Conservation (phyloP, 2,113 vertebrate genomes). For the Chionodraco myersi region DNA sequence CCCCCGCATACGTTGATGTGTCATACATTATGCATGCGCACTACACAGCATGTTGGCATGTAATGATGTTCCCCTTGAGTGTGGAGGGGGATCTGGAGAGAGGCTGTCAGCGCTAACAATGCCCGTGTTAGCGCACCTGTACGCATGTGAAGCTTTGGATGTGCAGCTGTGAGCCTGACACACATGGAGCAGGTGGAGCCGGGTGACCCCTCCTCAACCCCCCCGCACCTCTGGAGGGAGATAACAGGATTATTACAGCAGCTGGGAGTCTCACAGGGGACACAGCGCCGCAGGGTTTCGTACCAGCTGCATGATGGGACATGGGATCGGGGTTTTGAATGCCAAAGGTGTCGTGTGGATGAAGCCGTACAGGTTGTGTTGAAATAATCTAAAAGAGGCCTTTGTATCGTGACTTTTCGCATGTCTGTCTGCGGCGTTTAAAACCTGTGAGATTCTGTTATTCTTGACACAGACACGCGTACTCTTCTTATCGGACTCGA, state of each 20-base stretch:
- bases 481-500: no score
- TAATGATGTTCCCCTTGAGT: constrained; percentile 47
- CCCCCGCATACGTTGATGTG: constrained; percentile 40
- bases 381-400: no score
- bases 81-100: constrained; percentile 31
- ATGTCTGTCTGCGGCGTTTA: no score
- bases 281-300: constrained; percentile 14
- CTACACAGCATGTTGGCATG: constrained; percentile 46
- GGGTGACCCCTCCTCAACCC: neutral
- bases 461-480: no score
- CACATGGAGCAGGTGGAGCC: constrained; percentile 25
- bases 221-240: constrained; percentile 40
- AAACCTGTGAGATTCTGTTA: no score
- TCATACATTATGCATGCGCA: constrained; percentile 66
- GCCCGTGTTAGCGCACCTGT: constrained; percentile 19
- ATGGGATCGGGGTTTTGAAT: constrained; percentile 15
- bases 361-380: neutral
- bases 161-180: constrained; percentile 35
- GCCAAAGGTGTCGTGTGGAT: constrained; percentile 12
- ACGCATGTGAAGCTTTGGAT: constrained; percentile 21
- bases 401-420: no score
- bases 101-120: constrained; percentile 51
- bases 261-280: constrained; percentile 43
- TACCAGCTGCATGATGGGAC: constrained; percentile 24
- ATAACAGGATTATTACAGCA: constrained; percentile 68